These are phyloP conservation scores for Danio aesculapii DNA, from an alignment of 2,797 vertebrate species.

Conservation along the genomic window DNA sequence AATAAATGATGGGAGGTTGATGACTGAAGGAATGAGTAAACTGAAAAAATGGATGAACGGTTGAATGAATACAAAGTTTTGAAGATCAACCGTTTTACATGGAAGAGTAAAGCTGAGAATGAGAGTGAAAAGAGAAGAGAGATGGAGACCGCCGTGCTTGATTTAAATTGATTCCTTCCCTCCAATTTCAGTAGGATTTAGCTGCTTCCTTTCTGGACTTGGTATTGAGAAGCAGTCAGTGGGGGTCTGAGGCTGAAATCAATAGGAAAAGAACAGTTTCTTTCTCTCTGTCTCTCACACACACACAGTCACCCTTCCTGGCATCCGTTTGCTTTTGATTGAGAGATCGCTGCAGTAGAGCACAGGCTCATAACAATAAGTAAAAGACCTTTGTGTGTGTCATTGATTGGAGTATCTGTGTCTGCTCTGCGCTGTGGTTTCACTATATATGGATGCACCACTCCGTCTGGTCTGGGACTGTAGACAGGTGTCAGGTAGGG, in stretches of 20 bases:
- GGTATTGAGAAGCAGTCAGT: slow-evolving; percentile 75
- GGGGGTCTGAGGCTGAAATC: slow-evolving; percentile 75
- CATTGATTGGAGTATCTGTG: slow-evolving; percentile 6
- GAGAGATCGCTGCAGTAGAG: slow-evolving; percentile 69
- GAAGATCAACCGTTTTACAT: slow-evolving; percentile 41
- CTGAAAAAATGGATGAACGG: too few relatives aligned
- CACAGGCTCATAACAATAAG: slow-evolving; percentile 9
- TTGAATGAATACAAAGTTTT: neutral
- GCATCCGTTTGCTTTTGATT: slow-evolving; percentile 59
- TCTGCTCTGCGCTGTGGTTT: neutral
- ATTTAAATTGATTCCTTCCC: slow-evolving; percentile 78
- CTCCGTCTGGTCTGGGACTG: slow-evolving; percentile 11
- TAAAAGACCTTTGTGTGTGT: slow-evolving; percentile 27
- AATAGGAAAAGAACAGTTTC: slow-evolving; percentile 78
- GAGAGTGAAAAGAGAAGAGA: slow-evolving; percentile 34
- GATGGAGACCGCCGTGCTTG: slow-evolving; percentile 69
- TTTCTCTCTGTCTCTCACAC: slow-evolving; percentile 46
- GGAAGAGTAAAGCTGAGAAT: slow-evolving; percentile 41
- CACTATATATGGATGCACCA: neutral
- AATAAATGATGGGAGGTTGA: too few relatives aligned
- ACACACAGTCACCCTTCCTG: slow-evolving; percentile 37
- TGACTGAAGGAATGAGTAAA: too few relatives aligned
- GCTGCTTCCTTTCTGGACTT: slow-evolving; percentile 75
- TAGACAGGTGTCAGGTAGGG: neutral
- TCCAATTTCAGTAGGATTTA: slow-evolving; percentile 79